Evolutionary conservation across 2,797 vertebrate species (phyloP).

Genomic region (Choloepus didactylus): DNA sequence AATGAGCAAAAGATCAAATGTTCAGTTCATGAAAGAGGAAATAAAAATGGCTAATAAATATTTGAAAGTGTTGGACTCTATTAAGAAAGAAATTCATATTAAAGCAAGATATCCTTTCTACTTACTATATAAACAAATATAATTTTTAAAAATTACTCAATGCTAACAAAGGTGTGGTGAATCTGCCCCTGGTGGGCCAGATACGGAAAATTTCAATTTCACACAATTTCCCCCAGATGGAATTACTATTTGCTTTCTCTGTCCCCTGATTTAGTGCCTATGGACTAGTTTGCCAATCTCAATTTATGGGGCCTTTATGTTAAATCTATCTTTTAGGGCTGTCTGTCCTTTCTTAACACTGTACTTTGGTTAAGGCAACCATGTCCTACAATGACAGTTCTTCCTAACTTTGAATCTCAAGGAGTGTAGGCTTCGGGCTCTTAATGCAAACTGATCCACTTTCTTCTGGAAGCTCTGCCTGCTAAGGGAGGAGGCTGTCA

Average conservation of each 20-base stretch:
- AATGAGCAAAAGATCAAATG: background rate
- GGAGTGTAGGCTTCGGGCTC: background rate
- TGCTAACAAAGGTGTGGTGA: background rate
- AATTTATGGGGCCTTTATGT: background rate
- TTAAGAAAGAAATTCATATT: background rate
- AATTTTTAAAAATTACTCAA: background rate
- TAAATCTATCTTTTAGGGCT: background rate
- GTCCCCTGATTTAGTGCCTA: background rate
- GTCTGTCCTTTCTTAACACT: background rate
- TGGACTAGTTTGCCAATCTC: background rate
- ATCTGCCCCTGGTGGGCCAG: background rate
- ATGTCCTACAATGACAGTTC: background rate
- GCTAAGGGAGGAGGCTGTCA: accelerated
- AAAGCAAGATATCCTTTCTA: background rate
- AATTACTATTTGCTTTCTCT: background rate
- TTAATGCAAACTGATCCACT: background rate
- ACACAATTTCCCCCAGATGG: background rate
- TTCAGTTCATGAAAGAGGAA: background rate
- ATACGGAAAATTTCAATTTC: background rate
- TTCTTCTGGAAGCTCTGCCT: background rate
- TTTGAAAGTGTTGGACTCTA: background rate
- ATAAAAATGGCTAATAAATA: background rate
- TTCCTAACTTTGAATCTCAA: background rate
- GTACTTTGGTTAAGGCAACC: background rate
- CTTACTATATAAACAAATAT: background rate